A percentile compares a stretch with the other conserved stretches of the same genome.
Evolutionary conservation across 2,113 vertebrate genomes (phyloP).

Genomic region (Prinia subflava): DNA sequence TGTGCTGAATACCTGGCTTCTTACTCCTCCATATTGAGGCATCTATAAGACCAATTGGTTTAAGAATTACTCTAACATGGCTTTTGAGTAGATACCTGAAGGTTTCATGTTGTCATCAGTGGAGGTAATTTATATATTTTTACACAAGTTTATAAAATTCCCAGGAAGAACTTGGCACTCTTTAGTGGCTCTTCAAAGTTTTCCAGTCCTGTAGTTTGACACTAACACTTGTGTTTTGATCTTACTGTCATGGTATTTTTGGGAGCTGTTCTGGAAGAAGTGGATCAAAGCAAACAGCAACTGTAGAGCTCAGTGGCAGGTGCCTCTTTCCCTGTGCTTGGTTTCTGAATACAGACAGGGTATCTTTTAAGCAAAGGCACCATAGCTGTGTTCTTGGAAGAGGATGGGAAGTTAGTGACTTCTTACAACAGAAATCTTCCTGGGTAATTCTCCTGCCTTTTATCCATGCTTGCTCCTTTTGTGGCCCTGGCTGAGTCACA

Average conservation of each 20-base stretch:
- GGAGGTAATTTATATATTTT: background rate
- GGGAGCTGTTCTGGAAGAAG: background rate
- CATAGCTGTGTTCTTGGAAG: background rate
- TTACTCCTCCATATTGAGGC: background rate
- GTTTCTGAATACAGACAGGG: background rate
- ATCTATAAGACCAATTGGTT: background rate
- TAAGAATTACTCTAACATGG: background rate
- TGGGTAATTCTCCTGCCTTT: background rate
- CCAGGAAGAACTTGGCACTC: background rate
- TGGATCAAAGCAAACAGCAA: slow-evolving; percentile 5
- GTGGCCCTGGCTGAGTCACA: background rate
- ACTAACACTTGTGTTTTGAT: background rate
- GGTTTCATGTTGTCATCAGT: background rate
- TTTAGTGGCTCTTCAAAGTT: background rate
- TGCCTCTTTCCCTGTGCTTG: background rate
- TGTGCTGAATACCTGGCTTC: background rate
- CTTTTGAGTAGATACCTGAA: background rate
- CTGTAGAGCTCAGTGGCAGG: background rate
- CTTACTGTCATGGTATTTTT: background rate
- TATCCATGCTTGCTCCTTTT: background rate
- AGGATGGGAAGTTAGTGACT: background rate
- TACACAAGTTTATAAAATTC: background rate
- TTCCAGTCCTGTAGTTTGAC: background rate
- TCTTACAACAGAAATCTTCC: background rate
- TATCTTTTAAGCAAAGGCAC: background rate